phyloP scores from a whole-genome alignment of 2,797 vertebrate species.

The Xiphorhynchus erythropygius region DNA sequence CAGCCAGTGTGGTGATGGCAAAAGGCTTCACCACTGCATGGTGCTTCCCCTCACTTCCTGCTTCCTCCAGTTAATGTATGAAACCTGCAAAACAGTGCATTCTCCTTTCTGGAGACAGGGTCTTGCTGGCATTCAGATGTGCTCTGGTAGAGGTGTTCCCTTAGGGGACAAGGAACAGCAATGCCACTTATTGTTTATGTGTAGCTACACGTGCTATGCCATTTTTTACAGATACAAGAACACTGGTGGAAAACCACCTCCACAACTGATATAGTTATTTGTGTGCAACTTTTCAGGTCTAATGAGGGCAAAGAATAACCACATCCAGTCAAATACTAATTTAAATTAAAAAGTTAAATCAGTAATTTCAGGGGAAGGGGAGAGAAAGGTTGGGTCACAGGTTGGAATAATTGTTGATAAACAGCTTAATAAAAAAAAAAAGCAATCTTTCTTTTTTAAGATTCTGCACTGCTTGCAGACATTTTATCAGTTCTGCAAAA shows the following conservation, averaged over 20 bases:
- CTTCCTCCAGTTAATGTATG: not conserved
- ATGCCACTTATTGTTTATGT: not conserved
- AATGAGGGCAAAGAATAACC: not conserved
- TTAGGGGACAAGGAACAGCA: not conserved
- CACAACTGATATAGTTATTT: not conserved
- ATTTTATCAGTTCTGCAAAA: not conserved
- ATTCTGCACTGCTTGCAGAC: not conserved
- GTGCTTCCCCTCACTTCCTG: not conserved
- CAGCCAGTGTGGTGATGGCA: rapidly evolving
- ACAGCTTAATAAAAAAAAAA: not conserved
- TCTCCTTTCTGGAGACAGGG: not conserved
- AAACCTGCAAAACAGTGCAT: not conserved
- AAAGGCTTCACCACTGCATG: not conserved
- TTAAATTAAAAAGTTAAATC: not conserved
- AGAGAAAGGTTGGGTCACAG: not conserved
- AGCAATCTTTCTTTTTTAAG: not conserved
- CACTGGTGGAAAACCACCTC: not conserved
- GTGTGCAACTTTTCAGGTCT: not conserved
- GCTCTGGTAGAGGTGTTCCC: not conserved
- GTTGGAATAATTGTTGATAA: not conserved
- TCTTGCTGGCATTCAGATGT: not conserved
- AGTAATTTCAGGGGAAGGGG: not conserved
- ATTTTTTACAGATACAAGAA: not conserved
- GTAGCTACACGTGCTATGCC: not conserved
- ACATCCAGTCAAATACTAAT: not conserved